Conservation (phyloP, 2,888 invertebrate species). For the Julus scanicus region DNA sequence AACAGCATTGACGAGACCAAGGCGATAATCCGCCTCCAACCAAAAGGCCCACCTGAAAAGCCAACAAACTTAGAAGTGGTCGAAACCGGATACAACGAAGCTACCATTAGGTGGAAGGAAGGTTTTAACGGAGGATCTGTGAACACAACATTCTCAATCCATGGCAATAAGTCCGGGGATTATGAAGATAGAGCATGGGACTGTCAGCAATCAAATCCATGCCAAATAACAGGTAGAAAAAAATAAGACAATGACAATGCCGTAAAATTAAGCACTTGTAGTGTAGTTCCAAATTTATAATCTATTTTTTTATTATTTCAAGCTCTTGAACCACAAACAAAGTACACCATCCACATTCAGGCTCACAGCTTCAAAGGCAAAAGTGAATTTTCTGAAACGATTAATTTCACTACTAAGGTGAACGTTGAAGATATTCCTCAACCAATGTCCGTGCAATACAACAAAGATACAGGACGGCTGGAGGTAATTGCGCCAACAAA, state of each 20-base stretch:
- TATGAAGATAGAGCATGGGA: constrained; percentile 67
- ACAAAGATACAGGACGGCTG: constrained; percentile 59
- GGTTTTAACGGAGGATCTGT: constrained; percentile 91
- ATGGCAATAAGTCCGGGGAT: constrained; percentile 71
- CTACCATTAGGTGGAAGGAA: constrained; percentile 85
- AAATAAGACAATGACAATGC: background rate
- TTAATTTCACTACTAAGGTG: constrained; percentile 61
- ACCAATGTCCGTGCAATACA: constrained; percentile 60
- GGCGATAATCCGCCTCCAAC: constrained; percentile 77
- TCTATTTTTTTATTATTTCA: background rate
- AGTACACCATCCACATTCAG: constrained; percentile 84
- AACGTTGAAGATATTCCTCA: constrained; percentile 60
- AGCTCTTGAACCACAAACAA: constrained; percentile 84
- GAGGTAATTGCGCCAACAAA: constrained; percentile 60
- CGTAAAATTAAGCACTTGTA: background rate
- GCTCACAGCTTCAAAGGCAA: constrained; percentile 88
- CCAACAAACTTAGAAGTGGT: constrained; percentile 79
- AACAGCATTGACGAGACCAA: constrained; percentile 79
- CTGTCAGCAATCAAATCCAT: constrained; percentile 86
- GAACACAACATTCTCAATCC: constrained; percentile 88
- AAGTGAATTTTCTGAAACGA: constrained; percentile 86
- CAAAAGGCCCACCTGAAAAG: constrained; percentile 87
- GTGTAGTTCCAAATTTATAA: background rate
- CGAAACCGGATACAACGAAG: constrained; percentile 81
- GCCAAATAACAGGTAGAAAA: constrained; percentile 76